Percentiles rank a stretch among this genome's conserved stretches.
Conservation (phyloP, 35 echinoderm and acorn worm genomes). For the Heliocidaris tuberculata region DNA sequence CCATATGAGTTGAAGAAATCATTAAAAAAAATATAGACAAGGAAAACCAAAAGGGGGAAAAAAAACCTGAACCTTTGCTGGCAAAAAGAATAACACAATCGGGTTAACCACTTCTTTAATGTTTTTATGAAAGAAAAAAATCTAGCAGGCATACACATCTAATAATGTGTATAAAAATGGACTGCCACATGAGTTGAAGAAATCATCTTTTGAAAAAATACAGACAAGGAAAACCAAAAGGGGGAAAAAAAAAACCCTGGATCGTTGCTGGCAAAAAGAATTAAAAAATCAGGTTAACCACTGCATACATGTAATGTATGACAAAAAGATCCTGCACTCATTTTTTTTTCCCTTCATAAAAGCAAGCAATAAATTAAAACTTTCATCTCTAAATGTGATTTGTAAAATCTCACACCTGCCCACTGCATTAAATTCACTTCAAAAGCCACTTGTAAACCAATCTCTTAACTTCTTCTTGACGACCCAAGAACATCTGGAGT, state of each 20-base stretch:
- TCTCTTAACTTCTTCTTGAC: not conserved
- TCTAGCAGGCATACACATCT: no score
- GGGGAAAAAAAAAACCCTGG: not conserved
- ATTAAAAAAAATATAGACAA: no score
- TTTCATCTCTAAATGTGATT: not conserved
- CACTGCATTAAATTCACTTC: constrained; percentile 28
- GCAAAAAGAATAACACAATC: not conserved
- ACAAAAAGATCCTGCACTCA: not conserved
- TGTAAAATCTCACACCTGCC: not conserved
- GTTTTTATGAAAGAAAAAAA: no score
- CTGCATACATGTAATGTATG: not conserved
- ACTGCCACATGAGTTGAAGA: no score
- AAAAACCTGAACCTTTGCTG: not conserved
- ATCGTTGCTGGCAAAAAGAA: not conserved
- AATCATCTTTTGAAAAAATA: no score
- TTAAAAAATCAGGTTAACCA: not conserved
- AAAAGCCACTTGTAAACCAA: constrained; percentile 21
- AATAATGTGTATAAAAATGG: no score
- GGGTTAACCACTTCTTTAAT: not conserved
- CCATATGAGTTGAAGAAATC: no score
- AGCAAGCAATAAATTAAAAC: not conserved
- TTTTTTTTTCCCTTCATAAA: not conserved
- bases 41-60: no score
- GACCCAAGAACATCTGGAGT: constrained; percentile 31
- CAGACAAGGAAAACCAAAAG: no score